Conservation (phyloP, 2,888 invertebrate species). For the Phorcus lineatus region DNA sequence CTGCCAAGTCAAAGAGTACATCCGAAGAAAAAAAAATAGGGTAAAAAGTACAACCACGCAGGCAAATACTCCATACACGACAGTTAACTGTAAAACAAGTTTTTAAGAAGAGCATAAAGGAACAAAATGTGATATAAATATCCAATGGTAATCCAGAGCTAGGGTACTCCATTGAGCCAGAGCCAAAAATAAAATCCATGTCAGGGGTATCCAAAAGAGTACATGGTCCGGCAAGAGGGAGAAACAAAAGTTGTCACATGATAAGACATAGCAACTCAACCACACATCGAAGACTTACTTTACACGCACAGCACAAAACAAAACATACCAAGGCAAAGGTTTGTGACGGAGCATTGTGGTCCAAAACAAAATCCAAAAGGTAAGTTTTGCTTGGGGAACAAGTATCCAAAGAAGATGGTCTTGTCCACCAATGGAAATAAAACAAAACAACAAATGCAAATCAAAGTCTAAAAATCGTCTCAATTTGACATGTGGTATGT, state of each 20-base stretch:
- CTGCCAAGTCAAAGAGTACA: constrained; percentile 11
- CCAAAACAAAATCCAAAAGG: constrained; percentile 18
- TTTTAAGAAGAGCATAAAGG: background rate
- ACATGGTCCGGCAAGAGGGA: constrained; percentile 21
- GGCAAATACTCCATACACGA: constrained; percentile 12
- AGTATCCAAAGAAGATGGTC: background rate
- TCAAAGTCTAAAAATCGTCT: constrained; percentile 5
- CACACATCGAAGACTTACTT: constrained; percentile 18
- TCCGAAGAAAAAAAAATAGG: background rate
- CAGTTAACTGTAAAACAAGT: constrained; percentile 4
- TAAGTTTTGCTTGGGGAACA: background rate
- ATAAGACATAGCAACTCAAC: constrained; percentile 20
- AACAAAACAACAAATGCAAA: background rate
- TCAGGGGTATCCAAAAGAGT: background rate
- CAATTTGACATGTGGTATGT: background rate
- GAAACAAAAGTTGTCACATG: constrained; percentile 9
- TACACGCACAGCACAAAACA: constrained; percentile 25
- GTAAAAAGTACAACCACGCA: constrained; percentile 6
- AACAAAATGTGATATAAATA: background rate
- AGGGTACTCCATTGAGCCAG: constrained; percentile 12
- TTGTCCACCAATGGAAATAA: constrained; percentile 12
- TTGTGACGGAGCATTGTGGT: background rate
- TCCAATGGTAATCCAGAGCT: constrained; percentile 11
- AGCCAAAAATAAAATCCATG: background rate
- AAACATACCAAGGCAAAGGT: constrained; percentile 21